Base-by-base conservation (phyloP, 1,140 invertebrate species). In the Augochlora pura region DNA sequence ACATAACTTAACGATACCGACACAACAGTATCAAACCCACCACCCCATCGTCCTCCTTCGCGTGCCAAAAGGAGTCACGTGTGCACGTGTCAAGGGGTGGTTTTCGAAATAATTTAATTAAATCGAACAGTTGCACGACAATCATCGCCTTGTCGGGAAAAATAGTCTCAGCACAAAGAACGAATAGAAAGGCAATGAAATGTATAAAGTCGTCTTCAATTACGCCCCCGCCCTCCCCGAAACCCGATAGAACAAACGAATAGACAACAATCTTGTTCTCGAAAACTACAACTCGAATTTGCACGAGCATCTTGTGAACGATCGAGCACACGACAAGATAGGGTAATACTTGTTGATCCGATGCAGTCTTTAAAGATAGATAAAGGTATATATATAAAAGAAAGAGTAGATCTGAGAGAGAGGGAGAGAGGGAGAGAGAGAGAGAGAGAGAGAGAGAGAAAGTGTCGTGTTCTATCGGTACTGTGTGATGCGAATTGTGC, bases 301-400 rank as follows among this genome's bases (percentile, higher is more conserved):
- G 54, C 21, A 54, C 54, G 54, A 21, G 21, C 64, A 83, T 79
- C 64, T 66, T 83, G 78, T 76, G 80, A 84, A 89, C 84, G 76
- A 83, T 85, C 79, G 84, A 87, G 79, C 81, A 84, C 75, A 86
- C 83, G 85, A 80, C 81, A 85, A 84, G 89, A 90, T 87, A 87
- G 81, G 63, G 80, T 88, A 90, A 91, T 92, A 91, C 88, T 91
- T 91, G 89, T 89, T 87, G 87, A 91, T 91, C 84, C 82, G 88
- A 90, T 90, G 91, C 91, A 92, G 91, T 92, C 91, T 93, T 90
- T 39, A 89, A 82, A 90, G 86, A 89, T 88, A 63, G 49, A 52
- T 14, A 52, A n/a, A n/a, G n/a, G n/a, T n/a, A n/a, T n/a, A n/a
- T n/a, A n/a, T n/a, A n/a, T n/a, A n/a, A 52, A 6, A 52, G 14